Conservation (phyloP, 2,797 vertebrate genomes). For the Ataeniobius toweri region DNA sequence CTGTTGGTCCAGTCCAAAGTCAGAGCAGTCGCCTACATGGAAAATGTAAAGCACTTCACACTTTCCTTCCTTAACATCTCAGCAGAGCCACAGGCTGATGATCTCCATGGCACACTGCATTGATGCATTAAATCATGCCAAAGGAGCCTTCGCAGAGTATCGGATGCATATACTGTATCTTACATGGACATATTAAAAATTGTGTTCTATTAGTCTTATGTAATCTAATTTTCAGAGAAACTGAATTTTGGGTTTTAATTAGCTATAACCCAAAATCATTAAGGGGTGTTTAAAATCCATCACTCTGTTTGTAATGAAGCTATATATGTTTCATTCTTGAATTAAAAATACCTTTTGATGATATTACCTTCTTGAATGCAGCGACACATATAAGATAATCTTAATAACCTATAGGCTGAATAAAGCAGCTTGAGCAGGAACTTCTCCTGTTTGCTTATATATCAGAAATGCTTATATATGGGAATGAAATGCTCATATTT, state of each 20-base stretch:
- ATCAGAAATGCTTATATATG: slow-evolving; percentile 13
- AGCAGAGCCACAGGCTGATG: no score
- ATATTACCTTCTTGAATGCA: not conserved
- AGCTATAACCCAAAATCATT: not conserved
- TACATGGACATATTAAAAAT: no score
- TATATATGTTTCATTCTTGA: not conserved
- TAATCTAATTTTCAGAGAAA: not conserved
- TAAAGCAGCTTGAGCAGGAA: not conserved
- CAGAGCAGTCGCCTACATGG: no score
- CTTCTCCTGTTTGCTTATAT: not conserved
- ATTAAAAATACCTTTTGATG: no score
- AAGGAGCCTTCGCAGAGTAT: no score
- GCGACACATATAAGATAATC: not conserved
- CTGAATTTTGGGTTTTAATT: not conserved
- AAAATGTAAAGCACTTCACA: no score
- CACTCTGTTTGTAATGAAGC: no score
- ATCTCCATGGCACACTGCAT: no score
- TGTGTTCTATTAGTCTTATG: not conserved
- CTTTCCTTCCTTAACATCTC: no score
- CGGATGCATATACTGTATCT: no score
- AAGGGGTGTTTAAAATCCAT: not conserved
- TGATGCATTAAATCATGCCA: no score
- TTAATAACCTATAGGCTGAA: not conserved
- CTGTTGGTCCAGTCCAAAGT: not conserved
- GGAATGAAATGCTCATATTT: slow-evolving; percentile 54